Percentiles rank a stretch among this genome's conserved stretches.
These are phyloP conservation scores for Xiphophorus couchianus DNA, from an alignment of 2,113 vertebrate species.

Conservation along the genomic window DNA sequence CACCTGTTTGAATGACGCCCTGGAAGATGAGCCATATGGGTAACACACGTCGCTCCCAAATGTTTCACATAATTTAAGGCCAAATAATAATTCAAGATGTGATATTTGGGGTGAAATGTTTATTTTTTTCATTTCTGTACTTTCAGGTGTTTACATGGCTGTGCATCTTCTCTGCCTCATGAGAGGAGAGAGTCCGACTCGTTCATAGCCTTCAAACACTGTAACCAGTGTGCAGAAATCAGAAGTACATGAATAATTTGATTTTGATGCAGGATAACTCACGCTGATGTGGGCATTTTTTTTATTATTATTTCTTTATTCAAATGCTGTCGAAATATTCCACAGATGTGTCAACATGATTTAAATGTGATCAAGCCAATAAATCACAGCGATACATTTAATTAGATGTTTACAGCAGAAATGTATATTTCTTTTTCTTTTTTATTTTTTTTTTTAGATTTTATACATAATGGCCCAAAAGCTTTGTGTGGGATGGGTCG, in stretches of 20 bases:
- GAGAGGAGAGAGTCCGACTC: background rate
- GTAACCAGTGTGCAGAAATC: no score
- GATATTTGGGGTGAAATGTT: background rate
- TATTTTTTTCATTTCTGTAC: background rate
- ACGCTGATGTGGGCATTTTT: background rate
- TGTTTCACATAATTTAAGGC: no score
- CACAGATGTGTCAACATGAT: background rate
- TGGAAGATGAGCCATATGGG: no score
- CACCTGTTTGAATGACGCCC: no score
- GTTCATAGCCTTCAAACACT: background rate
- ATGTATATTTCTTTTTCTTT: no score
- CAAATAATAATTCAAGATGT: background rate
- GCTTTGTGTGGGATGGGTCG: background rate
- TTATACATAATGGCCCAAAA: background rate
- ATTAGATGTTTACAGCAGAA: background rate
- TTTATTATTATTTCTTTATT: background rate
- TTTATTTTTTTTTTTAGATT: background rate
- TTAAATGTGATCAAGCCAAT: background rate
- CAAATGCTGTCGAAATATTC: background rate
- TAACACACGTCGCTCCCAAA: no score
- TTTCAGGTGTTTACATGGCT: no score
- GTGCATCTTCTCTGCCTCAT: background rate
- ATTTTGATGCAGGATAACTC: background rate
- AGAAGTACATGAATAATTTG: background rate
- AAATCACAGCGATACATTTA: background rate